Conservation (phyloP, 2,888 invertebrate species). For the Augiades crinisus region DNA sequence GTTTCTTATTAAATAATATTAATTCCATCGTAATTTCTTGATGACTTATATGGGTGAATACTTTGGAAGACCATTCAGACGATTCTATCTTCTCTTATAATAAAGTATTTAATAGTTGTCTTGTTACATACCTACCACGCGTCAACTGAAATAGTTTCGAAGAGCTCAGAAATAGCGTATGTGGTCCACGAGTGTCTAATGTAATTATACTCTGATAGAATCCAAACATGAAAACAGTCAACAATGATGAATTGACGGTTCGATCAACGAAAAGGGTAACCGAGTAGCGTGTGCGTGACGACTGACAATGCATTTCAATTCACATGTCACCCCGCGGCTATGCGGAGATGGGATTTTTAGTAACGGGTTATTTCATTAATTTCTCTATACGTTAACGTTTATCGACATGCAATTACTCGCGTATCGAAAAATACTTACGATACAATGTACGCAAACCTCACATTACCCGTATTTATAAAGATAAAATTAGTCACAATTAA, state of each 20-base stretch:
- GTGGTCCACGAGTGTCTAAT: too few species aligned
- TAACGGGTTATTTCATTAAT: slow-evolving; percentile 39
- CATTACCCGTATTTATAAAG: slow-evolving; percentile 43
- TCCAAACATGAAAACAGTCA: slow-evolving; percentile 13
- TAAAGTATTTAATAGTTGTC: too few species aligned
- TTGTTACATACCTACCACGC: too few species aligned
- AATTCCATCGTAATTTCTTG: too few species aligned
- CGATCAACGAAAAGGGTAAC: slow-evolving; percentile 7
- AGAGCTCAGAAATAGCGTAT: too few species aligned
- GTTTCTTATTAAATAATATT: too few species aligned
- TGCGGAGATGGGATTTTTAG: slow-evolving; percentile 55
- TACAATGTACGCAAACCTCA: slow-evolving; percentile 33
- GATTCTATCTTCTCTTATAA: too few species aligned
- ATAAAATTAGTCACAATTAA: slow-evolving; percentile 70
- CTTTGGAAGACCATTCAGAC: too few species aligned
- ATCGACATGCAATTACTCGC: slow-evolving; percentile 19
- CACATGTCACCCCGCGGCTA: slow-evolving; percentile 50
- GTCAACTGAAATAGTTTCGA: too few species aligned
- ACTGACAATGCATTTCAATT: slow-evolving; percentile 61
- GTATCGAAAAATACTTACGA: slow-evolving; percentile 8
- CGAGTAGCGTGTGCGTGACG: slow-evolving; percentile 37
- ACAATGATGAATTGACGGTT: slow-evolving; percentile 4
- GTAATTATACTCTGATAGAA: too few species aligned
- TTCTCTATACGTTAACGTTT: slow-evolving; percentile 22
- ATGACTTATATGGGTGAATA: too few species aligned